These are phyloP conservation scores for Orchestes rusci DNA, from an alignment of 2,888 invertebrate genomes.

Conservation along the genomic window DNA sequence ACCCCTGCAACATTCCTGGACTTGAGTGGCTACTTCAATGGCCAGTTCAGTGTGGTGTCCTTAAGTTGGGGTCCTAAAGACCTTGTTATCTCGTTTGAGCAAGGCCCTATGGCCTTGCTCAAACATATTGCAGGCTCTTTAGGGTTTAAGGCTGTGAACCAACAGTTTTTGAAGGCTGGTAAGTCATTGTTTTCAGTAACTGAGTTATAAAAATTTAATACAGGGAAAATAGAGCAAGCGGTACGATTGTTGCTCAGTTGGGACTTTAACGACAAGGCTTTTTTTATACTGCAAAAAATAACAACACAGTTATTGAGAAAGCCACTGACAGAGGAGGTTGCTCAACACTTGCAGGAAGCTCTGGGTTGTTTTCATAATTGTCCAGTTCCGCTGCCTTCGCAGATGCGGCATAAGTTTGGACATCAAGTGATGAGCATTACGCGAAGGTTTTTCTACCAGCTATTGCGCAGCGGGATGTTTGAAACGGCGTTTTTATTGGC, in stretches of 20 bases:
- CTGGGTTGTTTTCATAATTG: constrained; percentile 75
- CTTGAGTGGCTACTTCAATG: constrained; percentile 52
- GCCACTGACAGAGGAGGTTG: constrained; percentile 52
- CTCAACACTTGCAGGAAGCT: constrained; percentile 65
- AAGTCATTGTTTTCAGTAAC: constrained; percentile 4
- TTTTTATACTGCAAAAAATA: constrained; percentile 67
- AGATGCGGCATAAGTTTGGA: constrained; percentile 65
- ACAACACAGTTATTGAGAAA: constrained; percentile 57
- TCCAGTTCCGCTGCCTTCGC: constrained; percentile 56
- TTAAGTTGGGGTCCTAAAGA: constrained; percentile 39
- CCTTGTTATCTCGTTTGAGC: constrained; percentile 53
- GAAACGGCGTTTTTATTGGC: constrained; percentile 81
- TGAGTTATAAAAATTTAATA: too few relatives aligned
- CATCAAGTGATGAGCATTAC: constrained; percentile 72
- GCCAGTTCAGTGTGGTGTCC: constrained; percentile 37
- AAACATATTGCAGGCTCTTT: constrained; percentile 37
- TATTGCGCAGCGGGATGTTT: constrained; percentile 66
- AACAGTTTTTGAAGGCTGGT: constrained; percentile 55
- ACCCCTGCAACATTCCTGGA: constrained; percentile 57
- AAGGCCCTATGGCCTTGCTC: constrained; percentile 50
- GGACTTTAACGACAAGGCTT: constrained; percentile 69
- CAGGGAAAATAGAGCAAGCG: constrained; percentile 57
- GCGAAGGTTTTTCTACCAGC: constrained; percentile 78
- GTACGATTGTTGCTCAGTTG: constrained; percentile 57
- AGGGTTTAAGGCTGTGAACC: constrained; percentile 33